These are phyloP conservation scores for Linepithema humile DNA, from an alignment of 1,140 invertebrate species.

Conservation along the genomic window DNA sequence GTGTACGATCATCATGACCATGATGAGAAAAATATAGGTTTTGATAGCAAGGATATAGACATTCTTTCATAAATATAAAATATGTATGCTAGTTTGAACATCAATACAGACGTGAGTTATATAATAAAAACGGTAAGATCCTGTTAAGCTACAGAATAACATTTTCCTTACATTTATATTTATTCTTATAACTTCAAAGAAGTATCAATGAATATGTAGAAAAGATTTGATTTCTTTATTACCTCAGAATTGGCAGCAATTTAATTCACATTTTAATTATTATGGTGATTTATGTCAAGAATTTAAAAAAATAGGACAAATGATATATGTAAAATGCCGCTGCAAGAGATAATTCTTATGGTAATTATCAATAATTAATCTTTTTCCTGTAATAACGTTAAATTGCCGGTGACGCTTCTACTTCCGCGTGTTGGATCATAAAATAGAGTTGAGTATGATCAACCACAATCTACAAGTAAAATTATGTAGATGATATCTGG, in stretches of 20 bases:
- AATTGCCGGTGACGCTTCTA: neutral
- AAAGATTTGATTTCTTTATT: neutral
- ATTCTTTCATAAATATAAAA: constrained; percentile 18
- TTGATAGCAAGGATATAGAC: constrained; percentile 6
- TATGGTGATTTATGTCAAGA: neutral
- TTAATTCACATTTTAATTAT: neutral
- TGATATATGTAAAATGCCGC: neutral
- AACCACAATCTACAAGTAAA: constrained; percentile 15
- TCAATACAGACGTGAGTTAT: neutral
- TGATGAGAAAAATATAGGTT: neutral
- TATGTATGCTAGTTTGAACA: neutral
- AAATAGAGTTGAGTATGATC: neutral
- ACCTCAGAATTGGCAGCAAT: neutral
- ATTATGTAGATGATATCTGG: neutral
- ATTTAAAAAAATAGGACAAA: neutral
- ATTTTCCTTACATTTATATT: neutral
- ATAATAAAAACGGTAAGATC: neutral
- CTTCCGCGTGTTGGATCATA: constrained; percentile 28
- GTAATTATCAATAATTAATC: constrained; percentile 11
- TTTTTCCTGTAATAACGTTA: constrained; percentile 10
- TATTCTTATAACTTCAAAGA: neutral
- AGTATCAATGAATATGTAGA: neutral
- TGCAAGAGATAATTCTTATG: neutral
- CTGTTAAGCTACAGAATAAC: neutral
- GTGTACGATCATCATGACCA: neutral